Conservation (phyloP, 2,113 vertebrate genomes). For the Pitta sordida region DNA sequence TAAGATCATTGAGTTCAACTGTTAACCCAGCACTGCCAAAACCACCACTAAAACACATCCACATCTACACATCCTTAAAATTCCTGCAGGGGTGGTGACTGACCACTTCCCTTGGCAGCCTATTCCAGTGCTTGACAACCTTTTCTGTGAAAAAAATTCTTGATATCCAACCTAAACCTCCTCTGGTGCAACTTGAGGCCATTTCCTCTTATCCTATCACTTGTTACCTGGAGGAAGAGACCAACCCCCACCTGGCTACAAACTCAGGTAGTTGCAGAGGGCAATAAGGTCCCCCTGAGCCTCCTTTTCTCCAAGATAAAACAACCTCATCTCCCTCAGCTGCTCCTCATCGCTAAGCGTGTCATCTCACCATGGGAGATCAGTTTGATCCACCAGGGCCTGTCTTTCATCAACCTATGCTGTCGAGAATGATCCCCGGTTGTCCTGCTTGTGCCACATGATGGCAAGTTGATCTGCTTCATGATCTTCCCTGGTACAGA, state of each 20-base stretch:
- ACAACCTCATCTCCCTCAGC: background rate
- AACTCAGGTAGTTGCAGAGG: background rate
- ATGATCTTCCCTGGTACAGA: background rate
- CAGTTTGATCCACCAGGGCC: background rate
- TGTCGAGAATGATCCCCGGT: background rate
- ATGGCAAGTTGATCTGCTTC: background rate
- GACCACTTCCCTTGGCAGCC: too few relatives aligned
- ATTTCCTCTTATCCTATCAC: background rate
- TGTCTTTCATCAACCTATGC: background rate
- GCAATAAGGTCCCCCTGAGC: background rate
- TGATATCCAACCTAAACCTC: background rate
- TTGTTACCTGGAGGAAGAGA: background rate
- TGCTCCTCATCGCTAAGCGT: fast-evolving
- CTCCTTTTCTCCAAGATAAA: background rate
- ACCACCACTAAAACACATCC: too few relatives aligned
- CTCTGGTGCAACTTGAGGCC: background rate
- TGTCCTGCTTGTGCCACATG: background rate
- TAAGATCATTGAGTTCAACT: background rate
- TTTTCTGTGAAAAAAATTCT: background rate
- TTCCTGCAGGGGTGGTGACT: background rate
- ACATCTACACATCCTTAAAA: background rate
- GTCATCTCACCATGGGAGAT: background rate
- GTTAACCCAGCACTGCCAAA: background rate
- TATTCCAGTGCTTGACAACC: background rate
- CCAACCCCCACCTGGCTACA: background rate